A percentile compares a stretch with the other conserved stretches of the same genome.
phyloP scores from a whole-genome alignment of 2,888 invertebrate genomes.

The Catocala sponsa region DNA sequence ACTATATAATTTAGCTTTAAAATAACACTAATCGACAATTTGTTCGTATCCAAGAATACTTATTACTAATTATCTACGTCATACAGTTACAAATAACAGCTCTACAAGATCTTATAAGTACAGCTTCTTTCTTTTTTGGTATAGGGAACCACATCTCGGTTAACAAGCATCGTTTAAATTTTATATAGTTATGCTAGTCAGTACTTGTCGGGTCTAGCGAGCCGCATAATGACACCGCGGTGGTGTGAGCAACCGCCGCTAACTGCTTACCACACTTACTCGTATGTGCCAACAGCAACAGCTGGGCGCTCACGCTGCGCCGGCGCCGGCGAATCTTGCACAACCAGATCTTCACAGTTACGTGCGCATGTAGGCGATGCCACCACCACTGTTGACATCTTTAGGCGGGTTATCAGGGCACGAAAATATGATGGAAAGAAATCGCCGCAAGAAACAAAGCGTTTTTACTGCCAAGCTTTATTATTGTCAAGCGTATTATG shows the following conservation, averaged over 20 bases:
- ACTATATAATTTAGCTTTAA: too few species aligned
- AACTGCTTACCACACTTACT: constrained; percentile 41
- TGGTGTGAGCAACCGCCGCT: constrained; percentile 16
- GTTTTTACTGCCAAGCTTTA: not conserved
- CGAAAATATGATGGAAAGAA: not conserved
- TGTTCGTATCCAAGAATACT: too few species aligned
- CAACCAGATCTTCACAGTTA: constrained; percentile 42
- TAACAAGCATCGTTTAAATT: too few species aligned
- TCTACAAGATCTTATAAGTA: too few species aligned
- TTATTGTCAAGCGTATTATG: too few species aligned
- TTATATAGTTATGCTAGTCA: too few species aligned
- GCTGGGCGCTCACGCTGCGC: constrained; percentile 21
- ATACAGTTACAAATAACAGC: too few species aligned
- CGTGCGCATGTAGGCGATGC: constrained; percentile 41
- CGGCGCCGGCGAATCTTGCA: constrained; percentile 18
- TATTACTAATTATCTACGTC: too few species aligned
- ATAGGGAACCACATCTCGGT: too few species aligned
- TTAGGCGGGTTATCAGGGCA: constrained; percentile 5
- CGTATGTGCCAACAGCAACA: constrained; percentile 30
- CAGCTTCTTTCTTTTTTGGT: too few species aligned
- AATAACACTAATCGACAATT: too few species aligned
- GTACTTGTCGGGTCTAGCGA: too few species aligned
- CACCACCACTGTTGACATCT: not conserved
- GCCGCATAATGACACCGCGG: not conserved
- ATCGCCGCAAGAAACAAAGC: not conserved